Conservation (phyloP, 2,888 invertebrate genomes). For the Cephonodes hylas region DNA sequence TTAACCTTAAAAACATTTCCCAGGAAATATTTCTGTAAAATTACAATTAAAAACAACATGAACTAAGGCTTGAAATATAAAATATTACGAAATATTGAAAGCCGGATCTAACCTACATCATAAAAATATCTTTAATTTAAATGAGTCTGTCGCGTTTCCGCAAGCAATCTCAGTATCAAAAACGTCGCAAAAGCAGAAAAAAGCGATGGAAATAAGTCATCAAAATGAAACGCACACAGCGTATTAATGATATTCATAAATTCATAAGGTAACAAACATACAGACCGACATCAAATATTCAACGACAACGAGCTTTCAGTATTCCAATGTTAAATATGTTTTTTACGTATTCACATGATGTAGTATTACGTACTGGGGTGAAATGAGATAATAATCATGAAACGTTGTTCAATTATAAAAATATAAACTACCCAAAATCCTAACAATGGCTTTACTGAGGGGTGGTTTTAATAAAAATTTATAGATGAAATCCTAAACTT, state of each 20-base stretch:
- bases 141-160: background rate
- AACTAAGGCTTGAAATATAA: too few relatives aligned
- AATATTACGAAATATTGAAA: too few relatives aligned
- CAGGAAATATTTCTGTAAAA: too few relatives aligned
- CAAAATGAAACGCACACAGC: constrained; percentile 9
- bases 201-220: constrained; percentile 10
- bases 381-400: background rate
- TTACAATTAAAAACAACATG: too few relatives aligned
- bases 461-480: too few relatives aligned
- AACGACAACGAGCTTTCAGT: constrained; percentile 34
- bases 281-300: constrained; percentile 48
- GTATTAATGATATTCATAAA: constrained; percentile 62
- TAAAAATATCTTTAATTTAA: too few relatives aligned
- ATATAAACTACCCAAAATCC: too few relatives aligned
- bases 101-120: background rate
- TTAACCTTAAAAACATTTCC: too few relatives aligned
- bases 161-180: background rate
- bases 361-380: background rate
- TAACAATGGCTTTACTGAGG: too few relatives aligned
- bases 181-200: constrained; percentile 10
- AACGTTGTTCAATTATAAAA: too few relatives aligned
- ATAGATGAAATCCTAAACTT: too few relatives aligned
- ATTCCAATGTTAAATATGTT: constrained; percentile 61
- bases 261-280: constrained; percentile 37
- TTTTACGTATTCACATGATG: constrained; percentile 35